Evolutionary conservation across 1,140 invertebrate species (phyloP).

Genomic region (Dreissena rostriformis): DNA sequence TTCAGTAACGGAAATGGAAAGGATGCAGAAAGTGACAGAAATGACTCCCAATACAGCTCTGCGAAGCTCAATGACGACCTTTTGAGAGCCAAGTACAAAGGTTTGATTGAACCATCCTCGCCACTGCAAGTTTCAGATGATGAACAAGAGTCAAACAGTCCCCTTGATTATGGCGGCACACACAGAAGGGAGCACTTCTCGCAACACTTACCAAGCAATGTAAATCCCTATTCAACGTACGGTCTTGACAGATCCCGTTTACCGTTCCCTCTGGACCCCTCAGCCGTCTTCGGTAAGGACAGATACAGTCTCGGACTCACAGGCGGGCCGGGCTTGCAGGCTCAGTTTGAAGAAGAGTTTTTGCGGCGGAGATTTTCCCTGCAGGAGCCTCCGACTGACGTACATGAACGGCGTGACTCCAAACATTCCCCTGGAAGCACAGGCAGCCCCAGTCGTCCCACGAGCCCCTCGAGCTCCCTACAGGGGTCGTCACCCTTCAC

Average conservation of each 20-base stretch:
- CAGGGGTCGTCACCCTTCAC: conserved; percentile 37
- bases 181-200: background rate
- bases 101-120: background rate
- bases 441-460: conserved; percentile 5
- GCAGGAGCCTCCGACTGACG: background rate
- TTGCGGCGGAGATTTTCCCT: conserved; percentile 17
- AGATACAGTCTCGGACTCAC: background rate
- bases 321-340: background rate
- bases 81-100: conserved; percentile 11
- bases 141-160: conserved; percentile 24
- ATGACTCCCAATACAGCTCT: background rate
- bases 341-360: conserved; percentile 12
- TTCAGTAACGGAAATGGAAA: background rate
- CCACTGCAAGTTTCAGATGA: conserved; percentile 25
- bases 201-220: conserved; percentile 38
- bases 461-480: conserved; percentile 37
- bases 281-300: conserved; percentile 13
- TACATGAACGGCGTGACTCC: background rate
- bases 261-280: conserved; percentile 21
- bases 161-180: background rate
- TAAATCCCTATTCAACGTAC: conserved; percentile 22
- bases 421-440: background rate
- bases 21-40: background rate
- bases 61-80: conserved; percentile 12
- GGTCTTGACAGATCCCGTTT: conserved; percentile 34